These are phyloP conservation scores for Sebastes iracundus DNA, from an alignment of 2,797 vertebrate genomes.

Conservation along the genomic window DNA sequence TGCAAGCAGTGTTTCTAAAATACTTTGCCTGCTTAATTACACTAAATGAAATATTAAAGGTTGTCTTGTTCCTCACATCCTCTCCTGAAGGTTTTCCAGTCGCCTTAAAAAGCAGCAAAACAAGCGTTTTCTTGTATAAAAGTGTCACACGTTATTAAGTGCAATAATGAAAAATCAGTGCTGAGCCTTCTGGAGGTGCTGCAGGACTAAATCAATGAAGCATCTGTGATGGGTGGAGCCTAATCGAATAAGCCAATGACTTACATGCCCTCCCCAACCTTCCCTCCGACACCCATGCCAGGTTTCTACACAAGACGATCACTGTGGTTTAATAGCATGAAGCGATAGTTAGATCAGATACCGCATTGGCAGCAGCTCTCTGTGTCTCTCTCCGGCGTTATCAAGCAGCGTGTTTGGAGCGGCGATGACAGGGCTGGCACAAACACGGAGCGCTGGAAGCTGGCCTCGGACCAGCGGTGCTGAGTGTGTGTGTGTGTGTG, in stretches of 20 bases:
- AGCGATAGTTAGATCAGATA: slow-evolving; percentile 57
- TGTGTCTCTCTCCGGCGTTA: slow-evolving; percentile 45
- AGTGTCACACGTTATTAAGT: slow-evolving; percentile 10
- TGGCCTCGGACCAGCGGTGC: slow-evolving; percentile 52
- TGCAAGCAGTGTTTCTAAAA: not conserved
- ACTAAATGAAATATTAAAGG: slow-evolving; percentile 4
- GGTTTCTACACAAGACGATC: slow-evolving; percentile 49
- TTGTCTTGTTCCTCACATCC: not conserved
- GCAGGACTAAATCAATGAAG: slow-evolving; percentile 44
- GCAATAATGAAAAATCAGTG: slow-evolving; percentile 8
- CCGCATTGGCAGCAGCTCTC: slow-evolving; percentile 44
- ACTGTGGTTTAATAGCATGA: slow-evolving; percentile 58
- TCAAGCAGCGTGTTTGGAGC: slow-evolving; percentile 65
- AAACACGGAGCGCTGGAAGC: slow-evolving; percentile 56
- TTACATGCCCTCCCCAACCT: slow-evolving; percentile 19
- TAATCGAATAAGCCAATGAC: slow-evolving; percentile 38
- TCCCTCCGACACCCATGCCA: not conserved
- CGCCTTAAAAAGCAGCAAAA: not conserved
- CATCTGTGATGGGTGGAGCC: slow-evolving; percentile 56
- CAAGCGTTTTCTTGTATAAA: not conserved
- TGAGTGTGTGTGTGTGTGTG: slow-evolving; percentile 24
- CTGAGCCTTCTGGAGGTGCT: slow-evolving; percentile 39
- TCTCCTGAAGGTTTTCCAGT: not conserved
- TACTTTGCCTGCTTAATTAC: not conserved
- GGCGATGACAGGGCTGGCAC: slow-evolving; percentile 63